Evolutionary conservation across 1,140 invertebrate genomes (phyloP), one percentile per base, ranked within the genome.

Genomic region (Saccostrea glomerata): DNA sequence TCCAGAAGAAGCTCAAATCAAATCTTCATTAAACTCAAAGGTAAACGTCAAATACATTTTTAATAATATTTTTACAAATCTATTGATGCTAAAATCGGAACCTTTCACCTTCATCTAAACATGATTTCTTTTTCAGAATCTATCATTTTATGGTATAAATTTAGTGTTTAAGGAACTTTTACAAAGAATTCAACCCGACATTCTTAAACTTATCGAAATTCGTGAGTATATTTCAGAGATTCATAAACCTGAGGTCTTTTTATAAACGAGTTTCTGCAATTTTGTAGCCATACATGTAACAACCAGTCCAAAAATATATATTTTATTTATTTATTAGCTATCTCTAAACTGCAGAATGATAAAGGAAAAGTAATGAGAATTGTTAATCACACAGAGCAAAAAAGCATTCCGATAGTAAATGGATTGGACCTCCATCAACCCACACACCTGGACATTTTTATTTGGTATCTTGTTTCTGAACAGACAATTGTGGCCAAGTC

Each of bases 381-480:
- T 63, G 58, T n/a, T 20, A 2, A 63, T 63, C 58, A 82, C 23
- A 82, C 1, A 7, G 73, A 17, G 25, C 73, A 82, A 30, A 23
- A 7, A 82, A 23, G 7, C 25, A 82, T 23, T n/a, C 13, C 25
- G 73, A n/a, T 12, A n/a, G 73, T 5, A 25, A 30, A 13, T 30
- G 25, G 12, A n/a, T 15, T 36, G 9, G 40, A 82, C 25, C 9
- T 36, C 7, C 1, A 17, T 6, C 40, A 36, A 82, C 73, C 73
- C 4, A 36, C 11, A 82, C 73, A 82, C 25, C 73, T 82, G 40
- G 73, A 82, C 17, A 47, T 82, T 13, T 82, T 30, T 82, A 23
- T 47, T 3, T 82, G 73, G 73, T 82, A 30, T 47, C 73, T 82
- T 30, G 25, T 82, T 82, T 36, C 73, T 30, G 73, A 82, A 82